Percentiles rank a stretch among this genome's conserved stretches.
Conservation (phyloP, 2,113 vertebrate genomes). For the Oryzias woworae region DNA sequence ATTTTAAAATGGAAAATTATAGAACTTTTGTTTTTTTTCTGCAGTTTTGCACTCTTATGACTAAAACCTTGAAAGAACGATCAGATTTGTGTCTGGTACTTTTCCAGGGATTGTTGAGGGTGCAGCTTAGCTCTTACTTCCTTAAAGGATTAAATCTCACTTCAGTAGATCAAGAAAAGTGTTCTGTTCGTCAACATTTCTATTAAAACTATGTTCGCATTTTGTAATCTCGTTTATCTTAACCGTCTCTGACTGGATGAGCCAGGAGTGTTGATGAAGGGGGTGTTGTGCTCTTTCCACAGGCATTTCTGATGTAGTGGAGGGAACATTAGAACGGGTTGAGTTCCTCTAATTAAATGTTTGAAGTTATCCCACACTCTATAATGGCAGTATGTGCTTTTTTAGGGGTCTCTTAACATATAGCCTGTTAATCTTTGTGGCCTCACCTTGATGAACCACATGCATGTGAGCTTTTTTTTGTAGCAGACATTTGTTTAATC, state of each 20-base stretch:
- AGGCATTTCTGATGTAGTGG: conserved; percentile 23
- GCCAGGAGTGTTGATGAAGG: conserved; percentile 21
- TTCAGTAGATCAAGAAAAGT: neutral
- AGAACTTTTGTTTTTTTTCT: no score
- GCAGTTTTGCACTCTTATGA: no score
- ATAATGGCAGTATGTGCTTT: conserved; percentile 40
- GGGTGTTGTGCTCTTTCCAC: neutral
- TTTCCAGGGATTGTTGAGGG: no score
- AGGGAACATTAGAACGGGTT: conserved; percentile 45
- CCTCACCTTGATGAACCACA: neutral
- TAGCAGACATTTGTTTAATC: conserved; percentile 28
- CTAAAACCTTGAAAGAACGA: no score
- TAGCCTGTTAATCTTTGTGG: conserved; percentile 7
- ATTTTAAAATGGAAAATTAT: no score
- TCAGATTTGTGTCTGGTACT: no score
- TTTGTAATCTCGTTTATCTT: neutral
- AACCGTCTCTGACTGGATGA: neutral
- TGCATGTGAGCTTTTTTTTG: neutral
- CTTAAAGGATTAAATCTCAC: no score
- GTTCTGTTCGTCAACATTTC: neutral
- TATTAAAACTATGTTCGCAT: neutral
- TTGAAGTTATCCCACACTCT: conserved; percentile 9
- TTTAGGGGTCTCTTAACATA: conserved; percentile 6
- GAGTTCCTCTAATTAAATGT: conserved; percentile 53
- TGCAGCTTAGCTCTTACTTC: no score